A percentile compares a stretch with the other conserved stretches of the same genome.
These are phyloP conservation scores for Ceratina australensis DNA, from an alignment of 1,140 invertebrate species.

Conservation along the genomic window DNA sequence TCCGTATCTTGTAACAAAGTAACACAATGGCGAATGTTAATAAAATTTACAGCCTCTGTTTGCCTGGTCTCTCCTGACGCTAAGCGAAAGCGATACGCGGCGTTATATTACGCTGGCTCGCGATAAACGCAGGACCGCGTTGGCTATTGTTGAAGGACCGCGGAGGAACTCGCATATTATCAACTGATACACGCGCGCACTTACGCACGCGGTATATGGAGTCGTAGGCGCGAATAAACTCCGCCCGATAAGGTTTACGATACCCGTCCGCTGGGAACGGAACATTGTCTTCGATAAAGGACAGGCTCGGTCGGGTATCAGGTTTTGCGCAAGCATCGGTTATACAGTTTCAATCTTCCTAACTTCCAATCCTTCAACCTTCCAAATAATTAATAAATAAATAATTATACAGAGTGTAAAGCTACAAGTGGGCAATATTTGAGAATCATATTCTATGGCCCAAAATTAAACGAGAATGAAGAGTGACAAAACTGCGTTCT, in stretches of 20 bases:
- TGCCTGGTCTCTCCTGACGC: background rate
- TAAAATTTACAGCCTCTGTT: slow-evolving; percentile 25
- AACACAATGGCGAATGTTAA: slow-evolving; percentile 17
- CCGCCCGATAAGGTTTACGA: slow-evolving; percentile 59
- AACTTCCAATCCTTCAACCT: too few relatives aligned
- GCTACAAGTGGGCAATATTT: too few relatives aligned
- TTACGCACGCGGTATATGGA: slow-evolving; percentile 13
- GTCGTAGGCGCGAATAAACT: slow-evolving; percentile 46
- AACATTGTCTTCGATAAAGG: slow-evolving; percentile 41
- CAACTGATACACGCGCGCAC: background rate
- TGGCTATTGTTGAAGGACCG: slow-evolving; percentile 22
- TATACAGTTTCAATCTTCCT: background rate
- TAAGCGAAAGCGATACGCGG: slow-evolving; percentile 8
- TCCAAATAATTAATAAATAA: too few relatives aligned
- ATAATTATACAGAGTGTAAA: too few relatives aligned
- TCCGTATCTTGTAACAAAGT: background rate
- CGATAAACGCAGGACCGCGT: slow-evolving; percentile 22
- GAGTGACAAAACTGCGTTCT: too few relatives aligned
- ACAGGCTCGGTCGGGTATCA: slow-evolving; percentile 23
- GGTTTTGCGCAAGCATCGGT: too few relatives aligned
- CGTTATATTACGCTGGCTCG: slow-evolving; percentile 4
- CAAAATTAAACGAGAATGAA: too few relatives aligned
- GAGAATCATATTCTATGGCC: too few relatives aligned
- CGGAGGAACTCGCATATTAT: slow-evolving; percentile 21
- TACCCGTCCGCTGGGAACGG: slow-evolving; percentile 20